These are phyloP conservation scores for Hypotaenidia okinawae DNA, from an alignment of 2,797 vertebrate genomes.

Conservation along the genomic window DNA sequence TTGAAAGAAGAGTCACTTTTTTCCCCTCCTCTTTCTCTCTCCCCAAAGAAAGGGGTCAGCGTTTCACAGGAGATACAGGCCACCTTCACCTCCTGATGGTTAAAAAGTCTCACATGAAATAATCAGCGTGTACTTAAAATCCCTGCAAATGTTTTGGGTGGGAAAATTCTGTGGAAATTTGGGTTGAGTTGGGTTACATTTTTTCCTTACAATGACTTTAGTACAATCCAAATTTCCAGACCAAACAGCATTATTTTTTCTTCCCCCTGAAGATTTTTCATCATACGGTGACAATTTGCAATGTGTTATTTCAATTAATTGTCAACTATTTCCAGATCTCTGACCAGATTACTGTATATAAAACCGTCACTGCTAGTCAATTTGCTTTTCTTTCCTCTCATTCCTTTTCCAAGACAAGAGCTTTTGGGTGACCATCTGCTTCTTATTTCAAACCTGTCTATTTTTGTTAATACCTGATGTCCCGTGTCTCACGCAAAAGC, in stretches of 20 bases:
- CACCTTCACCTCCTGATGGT: not conserved
- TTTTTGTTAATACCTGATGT: conserved; percentile 56
- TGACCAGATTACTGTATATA: conserved; percentile 59
- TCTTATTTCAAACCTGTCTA: conserved; percentile 61
- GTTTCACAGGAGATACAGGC: not conserved
- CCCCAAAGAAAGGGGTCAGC: not conserved
- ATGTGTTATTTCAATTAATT: conserved; percentile 73
- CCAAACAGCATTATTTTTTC: conserved; percentile 58
- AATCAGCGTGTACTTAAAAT: conserved; percentile 8
- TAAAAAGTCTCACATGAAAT: not conserved
- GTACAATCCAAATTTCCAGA: conserved; percentile 74
- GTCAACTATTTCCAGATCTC: conserved; percentile 73
- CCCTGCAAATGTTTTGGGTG: conserved; percentile 38
- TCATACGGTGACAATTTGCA: conserved; percentile 73
- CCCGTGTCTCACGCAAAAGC: not conserved
- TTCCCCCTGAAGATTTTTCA: conserved; percentile 65
- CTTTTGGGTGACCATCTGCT: conserved; percentile 60
- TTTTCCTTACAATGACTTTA: conserved; percentile 70
- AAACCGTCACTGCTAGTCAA: conserved; percentile 45
- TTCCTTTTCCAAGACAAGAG: conserved; percentile 64
- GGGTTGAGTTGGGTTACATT: conserved; percentile 57
- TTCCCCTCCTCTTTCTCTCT: fast-evolving
- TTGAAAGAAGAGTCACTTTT: not conserved
- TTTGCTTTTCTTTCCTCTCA: conserved; percentile 50
- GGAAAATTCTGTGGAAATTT: conserved; percentile 68